Conservation (phyloP, 2,113 vertebrate genomes). For the Hydropotes inermis region DNA sequence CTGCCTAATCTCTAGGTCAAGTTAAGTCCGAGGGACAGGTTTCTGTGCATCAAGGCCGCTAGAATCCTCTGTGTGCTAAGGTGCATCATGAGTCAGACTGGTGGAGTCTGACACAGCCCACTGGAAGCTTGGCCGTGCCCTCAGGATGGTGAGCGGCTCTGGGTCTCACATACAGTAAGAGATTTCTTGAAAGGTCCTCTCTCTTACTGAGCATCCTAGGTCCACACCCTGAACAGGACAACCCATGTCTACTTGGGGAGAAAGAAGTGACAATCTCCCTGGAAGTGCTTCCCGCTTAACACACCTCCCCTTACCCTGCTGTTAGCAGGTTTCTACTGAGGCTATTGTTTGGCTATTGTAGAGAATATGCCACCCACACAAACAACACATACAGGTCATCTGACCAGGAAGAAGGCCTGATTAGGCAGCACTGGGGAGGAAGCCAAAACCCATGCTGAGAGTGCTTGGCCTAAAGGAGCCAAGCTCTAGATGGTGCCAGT, state of each 20-base stretch:
- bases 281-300: not conserved
- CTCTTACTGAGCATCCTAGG: not conserved
- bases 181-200: not conserved
- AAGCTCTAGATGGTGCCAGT: not conserved
- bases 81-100: not conserved
- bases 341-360: not conserved
- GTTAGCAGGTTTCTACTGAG: not conserved
- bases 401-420: not conserved
- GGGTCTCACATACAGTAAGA: not conserved
- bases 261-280: not conserved
- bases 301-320: not conserved
- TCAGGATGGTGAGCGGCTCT: not conserved
- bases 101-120: not conserved
- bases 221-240: not conserved
- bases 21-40: not conserved
- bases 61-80: not conserved
- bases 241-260: not conserved
- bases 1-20: not conserved
- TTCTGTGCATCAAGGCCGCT: not conserved
- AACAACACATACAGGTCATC: not conserved
- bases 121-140: not conserved
- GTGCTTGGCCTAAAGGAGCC: not conserved
- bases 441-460: not conserved
- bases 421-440: not conserved
- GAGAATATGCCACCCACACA: not conserved